Conservation (phyloP, 2,113 vertebrate genomes). For the Tragelaphus imberbis region DNA sequence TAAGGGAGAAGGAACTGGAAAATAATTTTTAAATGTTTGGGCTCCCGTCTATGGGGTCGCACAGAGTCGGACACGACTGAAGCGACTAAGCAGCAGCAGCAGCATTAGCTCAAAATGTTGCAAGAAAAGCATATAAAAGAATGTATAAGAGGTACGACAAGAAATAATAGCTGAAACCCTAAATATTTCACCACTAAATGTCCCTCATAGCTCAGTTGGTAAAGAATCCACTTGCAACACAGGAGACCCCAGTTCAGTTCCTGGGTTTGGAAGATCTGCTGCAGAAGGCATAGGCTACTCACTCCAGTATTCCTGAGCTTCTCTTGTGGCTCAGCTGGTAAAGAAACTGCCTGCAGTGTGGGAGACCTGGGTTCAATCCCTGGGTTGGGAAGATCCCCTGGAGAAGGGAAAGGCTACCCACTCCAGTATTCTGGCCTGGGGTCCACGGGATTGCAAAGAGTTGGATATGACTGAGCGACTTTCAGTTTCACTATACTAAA, state of each 20-base stretch:
- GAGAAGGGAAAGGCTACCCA: neutral
- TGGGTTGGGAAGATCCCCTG: neutral
- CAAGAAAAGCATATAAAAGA: neutral
- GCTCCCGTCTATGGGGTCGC: too few relatives aligned
- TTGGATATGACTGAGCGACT: neutral
- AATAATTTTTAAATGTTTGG: neutral
- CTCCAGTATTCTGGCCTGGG: neutral
- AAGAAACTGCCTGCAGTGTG: neutral
- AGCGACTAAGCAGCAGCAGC: too few relatives aligned
- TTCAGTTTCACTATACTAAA: neutral
- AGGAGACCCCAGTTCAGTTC: neutral
- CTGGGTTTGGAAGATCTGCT: rapidly evolving
- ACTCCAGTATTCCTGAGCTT: neutral
- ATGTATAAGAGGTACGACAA: neutral
- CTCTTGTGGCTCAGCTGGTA: neutral
- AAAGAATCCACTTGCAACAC: neutral
- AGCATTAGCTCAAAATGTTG: neutral
- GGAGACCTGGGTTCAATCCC: neutral
- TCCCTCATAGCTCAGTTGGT: neutral
- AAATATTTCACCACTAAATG: neutral
- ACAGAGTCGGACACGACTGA: too few relatives aligned
- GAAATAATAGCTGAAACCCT: neutral
- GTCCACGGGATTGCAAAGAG: neutral
- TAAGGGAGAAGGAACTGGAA: neutral
- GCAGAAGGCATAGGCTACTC: neutral